Base-by-base conservation (phyloP, 2,797 vertebrate genomes). In the Cyprinodon diabolis region DNA sequence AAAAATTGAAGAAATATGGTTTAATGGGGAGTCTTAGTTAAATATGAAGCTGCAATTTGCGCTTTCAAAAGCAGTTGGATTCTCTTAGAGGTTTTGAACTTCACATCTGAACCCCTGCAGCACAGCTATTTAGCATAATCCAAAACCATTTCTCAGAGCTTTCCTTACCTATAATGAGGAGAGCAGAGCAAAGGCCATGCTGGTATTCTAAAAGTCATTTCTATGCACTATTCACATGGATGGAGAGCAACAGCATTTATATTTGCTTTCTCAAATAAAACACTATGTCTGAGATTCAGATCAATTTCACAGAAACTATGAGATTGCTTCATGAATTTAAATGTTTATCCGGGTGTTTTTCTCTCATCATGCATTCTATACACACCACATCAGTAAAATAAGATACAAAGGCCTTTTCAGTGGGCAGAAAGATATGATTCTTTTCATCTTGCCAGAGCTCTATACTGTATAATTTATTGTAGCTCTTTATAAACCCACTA, bases 131-230 rank as follows among this genome's bases (percentile, higher is more conserved):
- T 87, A 84, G 84, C 84, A 86, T 89, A 84, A 86, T 73, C 68
- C 72, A 74, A 75, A 82, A 58, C 76, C 74, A 78, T 82, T 78
- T 86, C 66, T 78, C 73, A 76, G 69, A 52, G 68, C 68, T 79
- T 73, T 55, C 78, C 73, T 83, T 81, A 80, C 81, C 68, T 89
- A 71, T 89, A 87, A 91, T 86, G 86, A 90, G 71, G 21, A 71
- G 63, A 84, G 71, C 76, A 75, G 77, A 81, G 69, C 69, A 88
- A 88, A 91, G 83, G 88, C 74, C 87, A 90, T 84, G 15, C 49
- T 25, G 71, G 71, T 52, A 72, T 85, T 90, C 76, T 84, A 91
- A 92, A 92, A 88, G 84, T 85, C 85, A 92, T 89, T 90, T 77
- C 78, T 60, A 87, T 83, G 84, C 80, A 85, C 79, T 82, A 83